A percentile compares a stretch with the other conserved stretches of the same genome.
Evolutionary conservation across 2,888 invertebrate genomes (phyloP).

Genomic region (Dermolepida albohirtum): DNA sequence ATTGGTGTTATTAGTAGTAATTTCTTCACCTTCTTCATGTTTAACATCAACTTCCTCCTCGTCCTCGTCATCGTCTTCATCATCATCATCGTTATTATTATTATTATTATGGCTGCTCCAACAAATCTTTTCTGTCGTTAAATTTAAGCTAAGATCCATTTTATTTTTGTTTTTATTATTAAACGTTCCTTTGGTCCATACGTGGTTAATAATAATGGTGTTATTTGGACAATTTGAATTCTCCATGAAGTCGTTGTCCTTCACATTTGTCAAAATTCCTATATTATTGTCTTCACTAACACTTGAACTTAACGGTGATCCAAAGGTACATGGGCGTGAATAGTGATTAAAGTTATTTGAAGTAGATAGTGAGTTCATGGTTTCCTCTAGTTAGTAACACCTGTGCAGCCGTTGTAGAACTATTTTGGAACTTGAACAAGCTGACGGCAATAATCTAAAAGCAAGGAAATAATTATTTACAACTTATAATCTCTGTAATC

Average conservation of each 20-base stretch:
- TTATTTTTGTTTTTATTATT: slow-evolving; percentile 40
- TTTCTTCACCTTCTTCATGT: slow-evolving; percentile 45
- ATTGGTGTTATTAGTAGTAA: slow-evolving; percentile 43
- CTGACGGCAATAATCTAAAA: too few relatives aligned
- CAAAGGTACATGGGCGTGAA: slow-evolving; percentile 23
- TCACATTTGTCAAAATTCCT: slow-evolving; percentile 10
- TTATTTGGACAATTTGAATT: slow-evolving; percentile 41
- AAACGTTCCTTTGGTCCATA: slow-evolving; percentile 60
- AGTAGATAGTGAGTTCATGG: slow-evolving; percentile 27
- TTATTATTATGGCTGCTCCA: slow-evolving; percentile 39
- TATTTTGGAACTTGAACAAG: too few relatives aligned
- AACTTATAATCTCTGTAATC: too few relatives aligned
- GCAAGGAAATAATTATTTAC: too few relatives aligned
- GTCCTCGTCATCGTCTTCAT: slow-evolving; percentile 12
- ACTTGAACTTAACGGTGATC: slow-evolving; percentile 24
- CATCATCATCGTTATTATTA: slow-evolving; percentile 44
- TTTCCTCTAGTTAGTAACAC: slow-evolving; percentile 2
- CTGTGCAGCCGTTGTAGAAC: not conserved
- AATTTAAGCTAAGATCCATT: slow-evolving; percentile 37
- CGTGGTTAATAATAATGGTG: slow-evolving; percentile 57
- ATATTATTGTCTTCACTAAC: slow-evolving; percentile 9
- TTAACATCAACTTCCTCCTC: slow-evolving; percentile 48
- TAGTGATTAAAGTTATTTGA: slow-evolving; percentile 24
- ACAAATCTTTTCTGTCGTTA: slow-evolving; percentile 32
- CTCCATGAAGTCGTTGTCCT: slow-evolving; percentile 7